Percentiles rank a stretch among this genome's conserved stretches.
phyloP scores from a whole-genome alignment of 2,888 invertebrate species.

The Platycheirus albimanus region DNA sequence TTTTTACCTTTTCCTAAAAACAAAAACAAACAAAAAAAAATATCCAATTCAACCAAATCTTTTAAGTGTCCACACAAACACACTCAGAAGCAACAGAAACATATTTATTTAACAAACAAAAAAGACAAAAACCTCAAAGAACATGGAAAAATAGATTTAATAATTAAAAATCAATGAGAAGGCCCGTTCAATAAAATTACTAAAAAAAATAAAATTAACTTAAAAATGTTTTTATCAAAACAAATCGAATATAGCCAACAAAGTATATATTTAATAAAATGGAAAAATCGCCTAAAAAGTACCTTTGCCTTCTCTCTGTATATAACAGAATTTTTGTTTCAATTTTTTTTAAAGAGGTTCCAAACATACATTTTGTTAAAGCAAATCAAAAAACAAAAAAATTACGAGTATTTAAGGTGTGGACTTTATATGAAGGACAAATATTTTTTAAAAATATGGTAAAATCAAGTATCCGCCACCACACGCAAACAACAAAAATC shows the following conservation, averaged over 20 bases:
- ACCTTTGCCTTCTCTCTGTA: slow-evolving; percentile 65
- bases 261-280: slow-evolving; percentile 54
- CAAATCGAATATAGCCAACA: slow-evolving; percentile 51
- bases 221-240: slow-evolving; percentile 48
- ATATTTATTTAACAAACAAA: slow-evolving; percentile 50
- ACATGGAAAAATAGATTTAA: not conserved
- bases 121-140: slow-evolving; percentile 20
- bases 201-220: slow-evolving; percentile 13
- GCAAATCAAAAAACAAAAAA: no score
- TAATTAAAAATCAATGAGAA: slow-evolving; percentile 24
- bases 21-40: slow-evolving; percentile 30
- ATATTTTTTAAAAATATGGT: slow-evolving; percentile 64
- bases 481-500: slow-evolving; percentile 25
- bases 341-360: slow-evolving; percentile 40
- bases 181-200: slow-evolving; percentile 38
- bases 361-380: no score
- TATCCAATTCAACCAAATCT: slow-evolving; percentile 30
- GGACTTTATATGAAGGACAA: slow-evolving; percentile 21
- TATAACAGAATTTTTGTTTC: slow-evolving; percentile 24
- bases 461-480: slow-evolving; percentile 4
- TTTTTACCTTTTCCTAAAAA: slow-evolving; percentile 57
- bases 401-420: no score
- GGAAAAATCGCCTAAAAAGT: slow-evolving; percentile 67
- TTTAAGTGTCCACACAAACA: slow-evolving; percentile 1
- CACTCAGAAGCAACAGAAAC: slow-evolving; percentile 28